Conservation (phyloP, 2,888 invertebrate species). For the Dasysyrphus albostriatus region DNA sequence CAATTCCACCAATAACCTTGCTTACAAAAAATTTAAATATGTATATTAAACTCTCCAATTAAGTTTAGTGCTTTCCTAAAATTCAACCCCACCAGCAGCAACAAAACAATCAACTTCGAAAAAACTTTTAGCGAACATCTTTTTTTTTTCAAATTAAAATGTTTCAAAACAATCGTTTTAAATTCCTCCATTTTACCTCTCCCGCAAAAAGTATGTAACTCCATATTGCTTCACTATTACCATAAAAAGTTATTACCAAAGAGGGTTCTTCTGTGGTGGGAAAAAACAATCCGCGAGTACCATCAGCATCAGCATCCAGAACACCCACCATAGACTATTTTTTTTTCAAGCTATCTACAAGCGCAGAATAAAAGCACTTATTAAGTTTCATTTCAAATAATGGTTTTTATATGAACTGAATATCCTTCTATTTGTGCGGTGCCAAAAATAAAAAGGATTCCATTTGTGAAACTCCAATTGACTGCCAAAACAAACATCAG, state of each 20-base stretch:
- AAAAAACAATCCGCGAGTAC: slow-evolving; percentile 10
- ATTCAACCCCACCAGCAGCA: neutral
- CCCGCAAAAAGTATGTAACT: slow-evolving; percentile 27
- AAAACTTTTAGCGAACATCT: slow-evolving; percentile 34
- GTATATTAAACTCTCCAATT: slow-evolving; percentile 1
- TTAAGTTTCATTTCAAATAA: slow-evolving; percentile 65
- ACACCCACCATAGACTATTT: slow-evolving; percentile 10
- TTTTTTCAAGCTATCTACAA: neutral
- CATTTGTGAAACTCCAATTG: slow-evolving; percentile 38
- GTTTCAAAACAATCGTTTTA: slow-evolving; percentile 67
- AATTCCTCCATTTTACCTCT: slow-evolving; percentile 12
- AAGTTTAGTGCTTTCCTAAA: neutral
- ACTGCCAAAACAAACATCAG: slow-evolving; percentile 22
- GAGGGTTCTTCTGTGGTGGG: slow-evolving; percentile 2
- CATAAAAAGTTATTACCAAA: slow-evolving; percentile 63
- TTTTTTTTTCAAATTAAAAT: slow-evolving; percentile 34
- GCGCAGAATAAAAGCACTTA: slow-evolving; percentile 51
- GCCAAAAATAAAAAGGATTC: slow-evolving; percentile 17
- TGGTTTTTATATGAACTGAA: slow-evolving; percentile 66
- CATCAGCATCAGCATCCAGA: too few species aligned
- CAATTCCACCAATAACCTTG: too few species aligned
- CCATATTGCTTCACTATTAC: slow-evolving; percentile 48
- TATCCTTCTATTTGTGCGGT: slow-evolving; percentile 37
- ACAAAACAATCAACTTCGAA: slow-evolving; percentile 60
- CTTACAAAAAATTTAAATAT: too few species aligned